phyloP scores from a whole-genome alignment of 2,888 invertebrate genomes.

The Tribolium freemani region DNA sequence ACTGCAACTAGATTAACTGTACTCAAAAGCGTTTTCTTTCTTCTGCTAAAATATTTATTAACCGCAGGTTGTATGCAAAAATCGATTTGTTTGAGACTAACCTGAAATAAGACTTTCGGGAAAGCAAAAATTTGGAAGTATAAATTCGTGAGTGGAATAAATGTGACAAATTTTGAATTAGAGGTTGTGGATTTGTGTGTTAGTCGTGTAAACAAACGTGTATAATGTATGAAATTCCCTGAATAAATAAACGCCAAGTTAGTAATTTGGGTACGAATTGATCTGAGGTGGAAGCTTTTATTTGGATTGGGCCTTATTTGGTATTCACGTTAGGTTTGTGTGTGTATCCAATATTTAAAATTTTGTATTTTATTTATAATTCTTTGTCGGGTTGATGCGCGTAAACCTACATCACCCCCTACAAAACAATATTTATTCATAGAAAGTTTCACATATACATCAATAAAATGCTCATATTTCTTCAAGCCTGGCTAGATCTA shows the following conservation, averaged over 20 bases:
- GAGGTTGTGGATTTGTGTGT: no score
- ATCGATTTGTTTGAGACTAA: not conserved
- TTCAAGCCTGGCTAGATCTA: slow-evolving; percentile 5
- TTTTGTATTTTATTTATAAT: slow-evolving; percentile 30
- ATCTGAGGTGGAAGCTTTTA: slow-evolving; percentile 1
- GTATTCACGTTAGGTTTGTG: slow-evolving; percentile 28
- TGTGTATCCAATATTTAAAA: slow-evolving; percentile 24
- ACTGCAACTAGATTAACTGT: not conserved
- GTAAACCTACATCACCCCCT: slow-evolving; percentile 18
- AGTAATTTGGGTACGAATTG: slow-evolving; percentile 1
- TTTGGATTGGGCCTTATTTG: slow-evolving; percentile 1
- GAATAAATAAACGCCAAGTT: not conserved
- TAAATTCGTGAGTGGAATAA: no score
- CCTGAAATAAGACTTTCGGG: not conserved
- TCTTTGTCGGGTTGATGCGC: slow-evolving; percentile 24
- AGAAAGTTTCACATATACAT: slow-evolving; percentile 13
- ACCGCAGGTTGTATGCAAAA: no score
- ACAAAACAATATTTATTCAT: slow-evolving; percentile 29
- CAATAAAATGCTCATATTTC: slow-evolving; percentile 26
- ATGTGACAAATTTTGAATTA: no score
- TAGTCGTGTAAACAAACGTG: no score
- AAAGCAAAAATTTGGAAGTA: not conserved
- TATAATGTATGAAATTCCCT: no score
- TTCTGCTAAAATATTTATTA: no score
- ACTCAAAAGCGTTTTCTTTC: not conserved